These are phyloP conservation scores for Phoxinus dragarum DNA, from an alignment of 2,797 vertebrate genomes.

Conservation along the genomic window DNA sequence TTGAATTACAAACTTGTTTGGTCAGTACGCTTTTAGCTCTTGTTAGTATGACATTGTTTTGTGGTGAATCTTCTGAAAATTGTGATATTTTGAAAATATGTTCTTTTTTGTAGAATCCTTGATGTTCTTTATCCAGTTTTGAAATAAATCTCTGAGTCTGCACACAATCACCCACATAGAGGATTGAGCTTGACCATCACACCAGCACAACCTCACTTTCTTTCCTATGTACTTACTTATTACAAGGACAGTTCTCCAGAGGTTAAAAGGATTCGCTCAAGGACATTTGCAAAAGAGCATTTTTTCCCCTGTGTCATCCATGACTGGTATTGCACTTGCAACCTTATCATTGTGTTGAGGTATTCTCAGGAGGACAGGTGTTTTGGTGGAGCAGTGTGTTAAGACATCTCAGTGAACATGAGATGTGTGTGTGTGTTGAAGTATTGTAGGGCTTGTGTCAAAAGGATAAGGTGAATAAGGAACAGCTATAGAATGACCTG, in stretches of 20 bases:
- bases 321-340: neutral
- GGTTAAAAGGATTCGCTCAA: conserved; percentile 7
- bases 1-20: neutral
- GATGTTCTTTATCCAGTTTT: neutral
- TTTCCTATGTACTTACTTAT: conserved; percentile 11
- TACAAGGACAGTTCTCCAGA: conserved; percentile 24
- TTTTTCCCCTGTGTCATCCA: neutral
- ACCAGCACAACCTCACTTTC: conserved; percentile 7
- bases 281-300: neutral
- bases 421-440: neutral
- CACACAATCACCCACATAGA: neutral
- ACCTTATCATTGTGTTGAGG: neutral
- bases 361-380: conserved; percentile 4
- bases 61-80: neutral
- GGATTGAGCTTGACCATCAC: neutral
- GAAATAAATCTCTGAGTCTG: neutral
- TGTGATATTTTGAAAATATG: neutral
- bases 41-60: neutral
- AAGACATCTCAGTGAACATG: neutral
- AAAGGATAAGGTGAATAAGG: neutral
- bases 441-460: neutral
- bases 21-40: neutral
- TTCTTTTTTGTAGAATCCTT: neutral
- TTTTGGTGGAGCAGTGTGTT: conserved; percentile 7
- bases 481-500: neutral